phyloP scores from a whole-genome alignment of 2,113 vertebrate genomes.

The Carassius gibelio region DNA sequence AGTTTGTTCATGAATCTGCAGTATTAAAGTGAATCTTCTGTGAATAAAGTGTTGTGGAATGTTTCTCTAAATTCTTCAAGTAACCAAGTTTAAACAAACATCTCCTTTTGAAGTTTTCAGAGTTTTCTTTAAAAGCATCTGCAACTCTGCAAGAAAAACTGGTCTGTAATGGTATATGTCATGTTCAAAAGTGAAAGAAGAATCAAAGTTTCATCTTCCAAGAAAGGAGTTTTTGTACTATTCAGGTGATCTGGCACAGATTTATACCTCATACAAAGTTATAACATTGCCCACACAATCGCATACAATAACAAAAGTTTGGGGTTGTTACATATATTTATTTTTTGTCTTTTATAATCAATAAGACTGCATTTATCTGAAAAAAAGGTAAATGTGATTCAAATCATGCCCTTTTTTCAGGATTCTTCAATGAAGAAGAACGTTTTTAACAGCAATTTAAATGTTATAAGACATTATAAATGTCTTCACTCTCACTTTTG shows the following conservation, averaged over 20 bases:
- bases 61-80: conserved; percentile 19
- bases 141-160: background rate
- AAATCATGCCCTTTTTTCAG: too few relatives aligned
- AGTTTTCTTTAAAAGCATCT: background rate
- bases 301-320: background rate
- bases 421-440: too few relatives aligned
- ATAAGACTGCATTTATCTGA: background rate
- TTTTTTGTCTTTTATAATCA: background rate
- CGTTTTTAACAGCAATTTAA: too few relatives aligned
- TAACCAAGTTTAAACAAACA: conserved; percentile 15
- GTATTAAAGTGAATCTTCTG: conserved; percentile 22
- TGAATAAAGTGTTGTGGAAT: background rate
- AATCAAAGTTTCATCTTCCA: conserved; percentile 5
- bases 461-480: background rate
- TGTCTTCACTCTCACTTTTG: background rate
- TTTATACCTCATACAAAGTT: conserved; percentile 1
- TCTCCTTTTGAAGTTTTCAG: background rate
- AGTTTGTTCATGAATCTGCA: background rate
- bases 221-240: background rate
- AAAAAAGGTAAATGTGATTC: too few relatives aligned
- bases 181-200: background rate
- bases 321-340: background rate
- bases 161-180: conserved; percentile 1
- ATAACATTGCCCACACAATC: background rate
- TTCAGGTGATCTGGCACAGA: conserved; percentile 6